Evolutionary conservation across 2,888 invertebrate species (phyloP).

Genomic region (Eupeodes latifasciatus): DNA sequence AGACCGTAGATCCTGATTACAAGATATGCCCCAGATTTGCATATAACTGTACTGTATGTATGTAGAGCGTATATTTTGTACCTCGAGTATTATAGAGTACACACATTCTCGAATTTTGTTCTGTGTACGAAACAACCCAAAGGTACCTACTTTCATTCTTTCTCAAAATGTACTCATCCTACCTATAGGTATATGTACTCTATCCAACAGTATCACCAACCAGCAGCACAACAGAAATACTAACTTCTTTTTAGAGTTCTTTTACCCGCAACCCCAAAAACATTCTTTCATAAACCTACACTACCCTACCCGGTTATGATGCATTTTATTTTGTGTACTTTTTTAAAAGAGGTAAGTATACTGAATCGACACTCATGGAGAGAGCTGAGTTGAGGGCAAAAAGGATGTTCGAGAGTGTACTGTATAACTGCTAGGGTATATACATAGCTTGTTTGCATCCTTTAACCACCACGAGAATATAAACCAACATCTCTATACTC

Average conservation of each 20-base stretch:
- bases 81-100: neutral
- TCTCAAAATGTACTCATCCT: constrained; percentile 4
- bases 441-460: constrained; percentile 35
- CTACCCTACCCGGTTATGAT: constrained; percentile 48
- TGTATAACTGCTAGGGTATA: neutral
- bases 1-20: constrained; percentile 72
- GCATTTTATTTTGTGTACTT: constrained; percentile 63
- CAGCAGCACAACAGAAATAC: constrained; percentile 37
- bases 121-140: neutral
- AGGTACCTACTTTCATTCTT: constrained; percentile 8
- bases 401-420: constrained; percentile 26
- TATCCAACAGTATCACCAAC: constrained; percentile 47
- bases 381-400: neutral
- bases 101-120: constrained; percentile 17
- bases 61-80: neutral
- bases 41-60: neutral
- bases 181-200: too few species aligned
- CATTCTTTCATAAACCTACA: neutral
- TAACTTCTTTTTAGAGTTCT: constrained; percentile 52
- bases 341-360: constrained; percentile 2
- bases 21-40: constrained; percentile 71
- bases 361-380: neutral
- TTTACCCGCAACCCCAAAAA: constrained; percentile 15
- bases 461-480: constrained; percentile 5
- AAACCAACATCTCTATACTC: neutral